A percentile compares a stretch with the other conserved stretches of the same genome.
These are phyloP conservation scores for Naja naja DNA, from an alignment of 2,113 vertebrate species.

Conservation along the genomic window DNA sequence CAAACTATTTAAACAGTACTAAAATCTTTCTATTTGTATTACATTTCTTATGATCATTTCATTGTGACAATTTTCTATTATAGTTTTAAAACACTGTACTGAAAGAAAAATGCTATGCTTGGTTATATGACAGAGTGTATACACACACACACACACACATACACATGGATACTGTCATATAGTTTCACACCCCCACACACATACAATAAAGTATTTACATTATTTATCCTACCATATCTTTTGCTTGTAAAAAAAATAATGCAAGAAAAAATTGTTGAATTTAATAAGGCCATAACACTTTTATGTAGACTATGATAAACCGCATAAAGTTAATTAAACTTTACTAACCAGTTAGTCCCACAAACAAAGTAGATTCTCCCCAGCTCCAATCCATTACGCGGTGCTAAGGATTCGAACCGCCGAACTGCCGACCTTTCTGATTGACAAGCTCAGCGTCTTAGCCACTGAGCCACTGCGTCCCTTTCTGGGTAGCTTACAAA, in stretches of 20 bases:
- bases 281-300: neutral
- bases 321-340: neutral
- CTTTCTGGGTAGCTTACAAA: too few species aligned
- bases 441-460: too few species aligned
- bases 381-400: too few species aligned
- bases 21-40: conserved; percentile 37
- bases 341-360: neutral
- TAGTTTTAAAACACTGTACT: conserved; percentile 20
- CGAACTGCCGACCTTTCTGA: too few species aligned
- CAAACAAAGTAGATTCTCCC: neutral
- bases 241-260: conserved; percentile 7
- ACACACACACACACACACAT: too few species aligned
- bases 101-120: neutral
- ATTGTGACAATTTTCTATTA: conserved; percentile 26
- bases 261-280: neutral
- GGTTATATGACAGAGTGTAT: conserved; percentile 16
- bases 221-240: conserved; percentile 9
- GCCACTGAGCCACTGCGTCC: too few species aligned
- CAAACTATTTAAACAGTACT: neutral
- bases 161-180: too few species aligned
- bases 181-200: too few species aligned
- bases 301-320: neutral
- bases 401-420: too few species aligned
- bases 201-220: conserved; percentile 22
- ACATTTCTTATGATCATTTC: conserved; percentile 18